Conservation (phyloP, 1,140 invertebrate species). For the Drepana arcuata region DNA sequence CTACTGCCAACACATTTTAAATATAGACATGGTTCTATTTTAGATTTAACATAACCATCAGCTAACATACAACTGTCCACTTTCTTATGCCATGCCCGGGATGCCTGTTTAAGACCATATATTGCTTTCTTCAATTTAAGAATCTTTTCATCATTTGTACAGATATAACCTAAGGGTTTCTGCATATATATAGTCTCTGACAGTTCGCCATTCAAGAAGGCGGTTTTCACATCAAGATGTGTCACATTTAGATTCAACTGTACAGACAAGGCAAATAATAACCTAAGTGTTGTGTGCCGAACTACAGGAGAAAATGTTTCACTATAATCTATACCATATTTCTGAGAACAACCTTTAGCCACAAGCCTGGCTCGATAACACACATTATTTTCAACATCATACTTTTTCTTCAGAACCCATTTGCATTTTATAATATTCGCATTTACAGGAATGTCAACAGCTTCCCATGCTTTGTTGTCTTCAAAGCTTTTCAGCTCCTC, state of each 20-base stretch:
- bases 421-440: conserved; percentile 39
- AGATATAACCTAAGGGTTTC: conserved; percentile 6
- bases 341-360: conserved; percentile 42
- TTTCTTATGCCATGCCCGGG: conserved; percentile 15
- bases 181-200: conserved; percentile 47
- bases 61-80: conserved; percentile 15
- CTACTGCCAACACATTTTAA: background rate
- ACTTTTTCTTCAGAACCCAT: conserved; percentile 41
- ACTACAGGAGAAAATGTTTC: conserved; percentile 43
- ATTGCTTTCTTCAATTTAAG: conserved; percentile 9
- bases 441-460: conserved; percentile 32
- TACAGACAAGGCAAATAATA: conserved; percentile 35
- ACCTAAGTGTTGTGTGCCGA: conserved; percentile 20
- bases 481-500: conserved; percentile 30
- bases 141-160: conserved; percentile 3
- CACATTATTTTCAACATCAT: conserved; percentile 9
- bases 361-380: conserved; percentile 43
- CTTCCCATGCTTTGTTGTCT: conserved; percentile 37
- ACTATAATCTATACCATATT: conserved; percentile 39
- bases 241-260: conserved; percentile 22
- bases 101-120: conserved; percentile 17
- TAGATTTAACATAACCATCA: conserved; percentile 4
- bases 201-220: conserved; percentile 50
- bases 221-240: conserved; percentile 29
- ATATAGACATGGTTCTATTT: background rate